Base-by-base conservation (phyloP, 1,140 invertebrate genomes). In the Pomacea maculata region DNA sequence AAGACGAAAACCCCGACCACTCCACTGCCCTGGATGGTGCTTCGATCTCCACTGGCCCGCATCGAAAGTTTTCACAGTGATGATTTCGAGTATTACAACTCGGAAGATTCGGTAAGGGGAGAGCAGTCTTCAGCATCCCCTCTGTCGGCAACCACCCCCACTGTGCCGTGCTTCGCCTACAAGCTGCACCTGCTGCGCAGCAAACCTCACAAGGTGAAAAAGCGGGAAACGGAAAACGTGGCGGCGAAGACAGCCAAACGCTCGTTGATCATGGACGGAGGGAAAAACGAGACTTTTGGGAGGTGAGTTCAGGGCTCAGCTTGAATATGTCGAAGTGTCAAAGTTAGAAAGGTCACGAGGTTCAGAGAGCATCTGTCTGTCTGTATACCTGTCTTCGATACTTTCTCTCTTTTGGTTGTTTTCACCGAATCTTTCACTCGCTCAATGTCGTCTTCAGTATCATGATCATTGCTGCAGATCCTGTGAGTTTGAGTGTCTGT, bases 1-100 rank as follows among this genome's bases (percentile, higher is more conserved):
- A 86, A 84, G 76, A 61, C 79, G 52, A 85, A 82, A 75, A 83
- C 85, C 75, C 89, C 89, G 29, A 89, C 84, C 71, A 89, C 89
- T 34, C 89, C 88, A 15, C 25, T 78, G 65, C 86, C 84, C 8
- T 84, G 88, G 84, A 83, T 88, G 83, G 86, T 86, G 77, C 84
- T 89, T 64, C 83, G 85, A 67, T 88, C 86, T 25, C 89, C 89
- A 45, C 81, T 90, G 67, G 89, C 89, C 80, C 85, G 89, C n/a
- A 89, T 90, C 72, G 89, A 90, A 74, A 90, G 89, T 82, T 90
- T 90, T 78, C 89, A 90, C 81, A 90, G 89, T 82, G 88, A 89
- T 79, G 89, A 90, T 79, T 89, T 90, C 84, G 89, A 90, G 77
- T 83, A 79, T 76, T 86, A 82, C 77, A 83, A 72, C 21, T 81